These are phyloP conservation scores for Falco berigora DNA, from an alignment of 2,797 vertebrate species.

Conservation along the genomic window DNA sequence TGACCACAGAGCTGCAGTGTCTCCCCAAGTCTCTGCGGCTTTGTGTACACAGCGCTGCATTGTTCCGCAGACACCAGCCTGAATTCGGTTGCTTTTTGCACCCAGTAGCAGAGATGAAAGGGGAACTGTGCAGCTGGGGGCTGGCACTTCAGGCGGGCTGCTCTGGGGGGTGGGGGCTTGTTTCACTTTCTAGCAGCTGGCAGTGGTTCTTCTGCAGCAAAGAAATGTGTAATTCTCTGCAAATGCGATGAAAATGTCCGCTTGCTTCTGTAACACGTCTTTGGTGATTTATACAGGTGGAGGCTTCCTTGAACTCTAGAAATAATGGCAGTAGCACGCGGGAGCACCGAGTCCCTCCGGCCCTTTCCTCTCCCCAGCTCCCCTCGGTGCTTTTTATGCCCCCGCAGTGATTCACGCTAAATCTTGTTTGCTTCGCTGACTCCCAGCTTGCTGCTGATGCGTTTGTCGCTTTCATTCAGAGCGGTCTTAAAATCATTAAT, in stretches of 20 bases:
- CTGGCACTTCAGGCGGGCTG: accelerated
- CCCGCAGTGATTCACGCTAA: not conserved
- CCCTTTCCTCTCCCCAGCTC: not conserved
- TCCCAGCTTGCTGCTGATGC: not conserved
- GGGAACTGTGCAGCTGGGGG: not conserved
- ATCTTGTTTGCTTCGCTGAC: not conserved
- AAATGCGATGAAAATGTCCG: accelerated
- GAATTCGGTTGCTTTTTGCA: not conserved
- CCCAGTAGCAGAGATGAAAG: not conserved
- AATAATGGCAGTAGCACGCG: too few species aligned
- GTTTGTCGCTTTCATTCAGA: not conserved
- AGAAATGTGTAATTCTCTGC: not conserved
- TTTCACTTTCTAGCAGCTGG: not conserved
- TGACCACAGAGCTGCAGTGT: not conserved
- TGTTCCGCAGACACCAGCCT: not conserved
- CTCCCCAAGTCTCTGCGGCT: not conserved
- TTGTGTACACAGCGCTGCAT: not conserved
- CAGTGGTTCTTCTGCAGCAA: not conserved
- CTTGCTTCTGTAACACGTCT: not conserved
- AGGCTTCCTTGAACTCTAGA: not conserved
- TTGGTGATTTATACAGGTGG: not conserved
- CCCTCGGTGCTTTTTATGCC: not conserved
- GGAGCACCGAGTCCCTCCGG: not conserved
- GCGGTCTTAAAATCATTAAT: not conserved
- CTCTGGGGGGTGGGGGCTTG: accelerated